phyloP scores from a whole-genome alignment of 2,113 vertebrate species.

The Oenanthe oenanthe region DNA sequence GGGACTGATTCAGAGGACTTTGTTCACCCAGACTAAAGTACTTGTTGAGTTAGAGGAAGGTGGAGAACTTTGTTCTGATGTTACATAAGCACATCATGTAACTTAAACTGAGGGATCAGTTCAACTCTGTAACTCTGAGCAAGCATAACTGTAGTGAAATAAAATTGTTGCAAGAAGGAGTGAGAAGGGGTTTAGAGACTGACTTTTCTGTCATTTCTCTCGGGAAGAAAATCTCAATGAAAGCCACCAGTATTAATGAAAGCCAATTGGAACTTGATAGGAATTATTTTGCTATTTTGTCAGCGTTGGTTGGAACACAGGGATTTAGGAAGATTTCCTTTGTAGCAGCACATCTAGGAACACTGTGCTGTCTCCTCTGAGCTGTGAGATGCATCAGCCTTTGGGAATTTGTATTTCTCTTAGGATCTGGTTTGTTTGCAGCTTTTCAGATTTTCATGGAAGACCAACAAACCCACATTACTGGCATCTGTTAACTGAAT shows the following conservation, averaged over 20 bases:
- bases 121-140: background rate
- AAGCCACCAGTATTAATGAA: conserved; percentile 68
- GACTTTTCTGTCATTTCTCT: conserved; percentile 7
- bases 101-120: conserved; percentile 36
- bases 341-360: conserved; percentile 55
- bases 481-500: conserved; percentile 22
- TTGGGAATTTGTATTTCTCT: conserved; percentile 41
- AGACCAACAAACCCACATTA: conserved; percentile 15
- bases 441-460: conserved; percentile 44
- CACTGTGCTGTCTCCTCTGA: conserved; percentile 32
- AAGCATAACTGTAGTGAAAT: background rate
- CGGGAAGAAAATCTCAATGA: conserved; percentile 56
- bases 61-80: background rate
- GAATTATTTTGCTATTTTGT: conserved; percentile 67
- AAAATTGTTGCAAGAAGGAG: background rate
- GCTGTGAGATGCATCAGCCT: conserved; percentile 49
- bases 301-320: conserved; percentile 67
- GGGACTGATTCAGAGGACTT: background rate
- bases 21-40: background rate
- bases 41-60: background rate
- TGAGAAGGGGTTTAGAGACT: conserved; percentile 26
- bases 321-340: conserved; percentile 70
- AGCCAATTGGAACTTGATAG: conserved; percentile 42
- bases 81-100: background rate
- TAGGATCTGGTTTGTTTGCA: conserved; percentile 27